Percentiles rank a stretch among this genome's conserved stretches.
Evolutionary conservation across 2,888 invertebrate species (phyloP).

Genomic region (Ethmia dodecea): DNA sequence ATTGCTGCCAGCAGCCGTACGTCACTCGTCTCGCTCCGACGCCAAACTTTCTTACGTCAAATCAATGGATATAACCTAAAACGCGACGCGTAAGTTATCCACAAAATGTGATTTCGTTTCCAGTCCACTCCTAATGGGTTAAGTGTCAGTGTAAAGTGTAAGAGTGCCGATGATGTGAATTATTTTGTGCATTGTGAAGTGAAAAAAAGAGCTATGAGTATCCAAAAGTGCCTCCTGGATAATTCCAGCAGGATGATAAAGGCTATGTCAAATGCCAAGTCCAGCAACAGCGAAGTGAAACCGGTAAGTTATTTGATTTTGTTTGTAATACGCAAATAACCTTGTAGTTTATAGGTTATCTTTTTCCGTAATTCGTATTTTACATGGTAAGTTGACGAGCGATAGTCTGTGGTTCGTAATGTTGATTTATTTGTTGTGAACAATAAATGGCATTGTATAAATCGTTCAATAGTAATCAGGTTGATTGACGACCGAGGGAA

Average conservation of each 20-base stretch:
- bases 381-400: no score
- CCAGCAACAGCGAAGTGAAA: conserved; percentile 59
- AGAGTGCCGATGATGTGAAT: conserved; percentile 62
- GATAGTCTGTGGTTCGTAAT: no score
- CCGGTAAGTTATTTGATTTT: conserved; percentile 45
- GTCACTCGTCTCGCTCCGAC: conserved; percentile 23
- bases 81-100: conserved; percentile 27
- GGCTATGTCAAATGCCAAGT: conserved; percentile 70
- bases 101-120: conserved; percentile 54
- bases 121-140: conserved; percentile 38
- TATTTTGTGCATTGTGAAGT: conserved; percentile 43
- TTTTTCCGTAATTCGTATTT: conserved; percentile 9
- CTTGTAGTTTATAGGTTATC: conserved; percentile 19
- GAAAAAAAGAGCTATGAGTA: conserved; percentile 62
- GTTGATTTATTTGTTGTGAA: no score
- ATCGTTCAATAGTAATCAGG: no score
- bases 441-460: no score
- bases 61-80: conserved; percentile 78
- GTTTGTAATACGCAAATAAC: conserved; percentile 8
- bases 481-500: no score
- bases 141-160: conserved; percentile 48
- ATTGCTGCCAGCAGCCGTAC: conserved; percentile 44
- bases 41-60: conserved; percentile 74
- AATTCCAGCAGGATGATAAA: conserved; percentile 74
- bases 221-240: conserved; percentile 73